Percentiles rank a stretch among this genome's conserved stretches.
phyloP scores from a whole-genome alignment of 2,113 vertebrate genomes.

The Sula dactylatra region DNA sequence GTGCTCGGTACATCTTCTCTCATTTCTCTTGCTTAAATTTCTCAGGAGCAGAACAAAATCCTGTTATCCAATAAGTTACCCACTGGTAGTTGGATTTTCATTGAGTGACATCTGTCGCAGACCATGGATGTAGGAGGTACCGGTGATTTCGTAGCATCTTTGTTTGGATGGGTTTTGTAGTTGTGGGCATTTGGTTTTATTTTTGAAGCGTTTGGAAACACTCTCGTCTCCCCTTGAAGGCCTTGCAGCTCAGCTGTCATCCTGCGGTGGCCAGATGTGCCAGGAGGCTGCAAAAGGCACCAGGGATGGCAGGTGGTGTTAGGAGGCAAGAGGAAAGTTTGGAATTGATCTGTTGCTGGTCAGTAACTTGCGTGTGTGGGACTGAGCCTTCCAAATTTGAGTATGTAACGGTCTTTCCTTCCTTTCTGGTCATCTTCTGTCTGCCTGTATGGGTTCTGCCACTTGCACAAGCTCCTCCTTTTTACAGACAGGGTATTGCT shows the following conservation, averaged over 20 bases:
- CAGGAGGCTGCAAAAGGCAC: not conserved
- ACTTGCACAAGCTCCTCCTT: not conserved
- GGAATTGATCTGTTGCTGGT: not conserved
- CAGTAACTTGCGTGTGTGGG: rapidly evolving
- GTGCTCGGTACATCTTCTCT: slow-evolving; percentile 33
- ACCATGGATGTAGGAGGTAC: not conserved
- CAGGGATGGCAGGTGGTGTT: rapidly evolving
- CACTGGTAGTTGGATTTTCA: slow-evolving; percentile 55
- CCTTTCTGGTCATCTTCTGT: not conserved
- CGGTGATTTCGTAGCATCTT: not conserved
- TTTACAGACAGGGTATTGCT: not conserved
- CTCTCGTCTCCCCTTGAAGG: not conserved
- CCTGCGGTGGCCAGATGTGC: not conserved
- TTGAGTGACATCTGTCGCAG: slow-evolving; percentile 53
- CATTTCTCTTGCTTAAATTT: slow-evolving; percentile 58
- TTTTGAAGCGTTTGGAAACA: not conserved
- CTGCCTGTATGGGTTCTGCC: not conserved
- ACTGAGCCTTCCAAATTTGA: not conserved
- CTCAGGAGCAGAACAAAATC: slow-evolving; percentile 51
- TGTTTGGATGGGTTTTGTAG: not conserved
- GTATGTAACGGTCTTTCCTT: not conserved
- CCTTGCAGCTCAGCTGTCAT: not conserved
- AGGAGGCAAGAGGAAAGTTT: not conserved
- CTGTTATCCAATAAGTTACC: slow-evolving; percentile 64
- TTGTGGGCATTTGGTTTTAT: not conserved